phyloP scores from a whole-genome alignment of 2,113 vertebrate genomes.

The Peromyscus polionotus region DNA sequence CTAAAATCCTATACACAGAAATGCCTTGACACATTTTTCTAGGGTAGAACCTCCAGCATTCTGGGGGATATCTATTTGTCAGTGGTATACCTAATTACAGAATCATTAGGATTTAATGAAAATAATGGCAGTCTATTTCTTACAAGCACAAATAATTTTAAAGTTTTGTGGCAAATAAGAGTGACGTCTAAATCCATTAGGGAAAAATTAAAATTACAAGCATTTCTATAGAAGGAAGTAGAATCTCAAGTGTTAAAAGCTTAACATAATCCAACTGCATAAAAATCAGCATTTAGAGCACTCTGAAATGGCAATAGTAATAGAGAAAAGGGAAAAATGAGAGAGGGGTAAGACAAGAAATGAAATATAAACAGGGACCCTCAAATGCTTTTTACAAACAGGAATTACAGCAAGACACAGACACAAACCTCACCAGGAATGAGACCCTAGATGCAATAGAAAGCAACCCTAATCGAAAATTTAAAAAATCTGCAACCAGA shows the following conservation, averaged over 20 bases:
- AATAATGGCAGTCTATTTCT: background rate
- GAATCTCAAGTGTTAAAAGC: background rate
- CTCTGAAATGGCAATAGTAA: background rate
- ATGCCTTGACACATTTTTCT: conserved; percentile 3
- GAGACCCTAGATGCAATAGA: background rate
- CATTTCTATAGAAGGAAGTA: background rate
- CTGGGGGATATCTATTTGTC: conserved; percentile 15
- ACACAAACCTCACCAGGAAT: background rate
- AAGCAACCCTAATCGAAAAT: background rate
- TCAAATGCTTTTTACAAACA: background rate
- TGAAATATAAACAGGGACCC: background rate
- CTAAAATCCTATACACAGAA: conserved; percentile 39
- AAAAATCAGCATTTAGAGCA: background rate
- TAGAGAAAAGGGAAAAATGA: background rate
- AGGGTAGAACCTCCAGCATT: conserved; percentile 49
- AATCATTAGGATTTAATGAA: conserved; percentile 53
- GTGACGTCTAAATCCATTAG: background rate
- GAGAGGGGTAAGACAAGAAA: background rate
- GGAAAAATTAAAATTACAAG: background rate
- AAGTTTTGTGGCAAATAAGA: background rate
- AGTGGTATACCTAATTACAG: conserved; percentile 20
- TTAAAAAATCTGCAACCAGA: background rate
- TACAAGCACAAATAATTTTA: background rate
- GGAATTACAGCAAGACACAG: background rate
- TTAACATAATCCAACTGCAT: background rate